Conservation (phyloP, 2,888 invertebrate genomes). For the Hypomecis punctinalis region DNA sequence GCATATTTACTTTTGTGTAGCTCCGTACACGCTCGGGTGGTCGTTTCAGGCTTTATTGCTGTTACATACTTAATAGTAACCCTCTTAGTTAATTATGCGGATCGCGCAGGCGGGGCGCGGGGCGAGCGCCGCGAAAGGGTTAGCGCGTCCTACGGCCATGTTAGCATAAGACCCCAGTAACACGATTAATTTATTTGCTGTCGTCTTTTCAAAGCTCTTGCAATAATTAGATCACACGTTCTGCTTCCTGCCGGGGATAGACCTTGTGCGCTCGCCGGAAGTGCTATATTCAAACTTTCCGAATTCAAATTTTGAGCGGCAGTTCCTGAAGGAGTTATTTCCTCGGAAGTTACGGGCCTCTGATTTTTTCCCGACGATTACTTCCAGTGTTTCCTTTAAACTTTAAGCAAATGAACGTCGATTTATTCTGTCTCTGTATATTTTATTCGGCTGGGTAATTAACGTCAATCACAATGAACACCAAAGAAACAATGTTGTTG, state of each 20-base stretch:
- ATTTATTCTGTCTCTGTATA: constrained; percentile 56
- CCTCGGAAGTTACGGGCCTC: constrained; percentile 42
- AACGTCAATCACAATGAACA: constrained; percentile 53
- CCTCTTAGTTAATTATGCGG: constrained; percentile 82
- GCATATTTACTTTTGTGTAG: constrained; percentile 68
- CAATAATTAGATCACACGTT: constrained; percentile 58
- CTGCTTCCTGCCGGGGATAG: constrained; percentile 44
- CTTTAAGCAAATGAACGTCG: constrained; percentile 62
- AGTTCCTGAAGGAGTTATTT: constrained; percentile 39
- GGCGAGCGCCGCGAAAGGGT: constrained; percentile 60
- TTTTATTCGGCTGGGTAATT: constrained; percentile 54
- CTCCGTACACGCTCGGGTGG: constrained; percentile 62
- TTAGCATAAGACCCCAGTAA: constrained; percentile 69
- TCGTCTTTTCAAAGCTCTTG: constrained; percentile 59
- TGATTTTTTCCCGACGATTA: constrained; percentile 56
- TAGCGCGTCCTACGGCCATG: constrained; percentile 59
- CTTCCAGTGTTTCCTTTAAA: constrained; percentile 55
- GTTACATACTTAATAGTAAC: constrained; percentile 80
- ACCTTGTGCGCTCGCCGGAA: constrained; percentile 39
- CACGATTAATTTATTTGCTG: constrained; percentile 73
- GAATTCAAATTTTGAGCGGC: constrained; percentile 35
- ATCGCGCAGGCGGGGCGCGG: constrained; percentile 58
- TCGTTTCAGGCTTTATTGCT: constrained; percentile 72
- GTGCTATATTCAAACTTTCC: constrained; percentile 37
- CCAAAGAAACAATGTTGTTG: constrained; percentile 19